Base-by-base conservation (phyloP, 2,888 invertebrate genomes). In the Tiliacea citrago region DNA sequence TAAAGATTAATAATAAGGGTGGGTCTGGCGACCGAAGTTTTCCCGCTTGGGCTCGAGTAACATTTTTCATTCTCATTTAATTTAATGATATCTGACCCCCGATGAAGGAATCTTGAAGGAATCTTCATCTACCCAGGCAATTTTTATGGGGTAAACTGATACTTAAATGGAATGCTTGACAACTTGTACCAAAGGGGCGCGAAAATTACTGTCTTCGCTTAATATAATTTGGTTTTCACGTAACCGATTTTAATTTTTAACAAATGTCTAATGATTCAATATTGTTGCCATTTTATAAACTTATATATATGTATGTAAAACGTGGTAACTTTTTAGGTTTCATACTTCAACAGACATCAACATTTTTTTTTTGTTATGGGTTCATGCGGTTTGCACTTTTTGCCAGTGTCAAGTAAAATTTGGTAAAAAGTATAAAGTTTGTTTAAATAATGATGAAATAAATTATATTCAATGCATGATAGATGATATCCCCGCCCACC, bases 61-160 rank as follows among this genome's bases (percentile, higher is more conserved):
- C 55, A 51, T 77, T 51, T 77, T 77, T 77, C 24, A 77, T 70
- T 63, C 35, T 58, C 62, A 77, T 78, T 78, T 70, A 62, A 77
- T 62, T 51, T 51, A 51, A 77, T 77, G 51, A 7, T 35, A 62
- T 69, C 16, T 62, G 69, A 60, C 16, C 16, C 29, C 12, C 0
- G 10, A 3, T 39, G 39, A 10, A 21, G 71, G 47, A n/a, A n/a
- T n/a, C n/a, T 57, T 53, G n/a, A 24, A 24, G 21, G 24, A 35
- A 45, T 51, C 39, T n/a, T 45, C 9, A 60, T 13, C 2, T 5
- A 2, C 13, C 45, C n/a, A 10, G 0, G 13, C 42, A 35, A 9
- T 51, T 45, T 24, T 75, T 60, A 35, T 21, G 42, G 9, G 51
- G 29, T 29, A 18, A 72, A 7, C 72, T 58, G 29, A 51, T 18